Conservation (phyloP, 2,113 vertebrate species). For the Orthonyx spaldingii region DNA sequence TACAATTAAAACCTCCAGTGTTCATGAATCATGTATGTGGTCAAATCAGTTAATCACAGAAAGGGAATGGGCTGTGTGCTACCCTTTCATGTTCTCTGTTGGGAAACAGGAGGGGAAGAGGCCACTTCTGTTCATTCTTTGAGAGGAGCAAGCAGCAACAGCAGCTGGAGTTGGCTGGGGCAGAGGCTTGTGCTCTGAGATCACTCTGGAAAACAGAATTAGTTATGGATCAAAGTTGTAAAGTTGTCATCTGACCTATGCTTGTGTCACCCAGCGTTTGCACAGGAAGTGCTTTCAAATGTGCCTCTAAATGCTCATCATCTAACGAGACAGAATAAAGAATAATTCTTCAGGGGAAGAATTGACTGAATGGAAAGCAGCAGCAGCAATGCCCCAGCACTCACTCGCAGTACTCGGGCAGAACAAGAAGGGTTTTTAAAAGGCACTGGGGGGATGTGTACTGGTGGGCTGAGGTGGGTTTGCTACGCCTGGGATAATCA, state of each 20-base stretch:
- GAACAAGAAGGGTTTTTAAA: not conserved
- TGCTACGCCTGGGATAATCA: not conserved
- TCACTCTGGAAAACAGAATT: constrained; percentile 19
- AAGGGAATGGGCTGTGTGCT: not conserved
- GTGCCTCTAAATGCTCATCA: not conserved
- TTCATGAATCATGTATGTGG: not conserved
- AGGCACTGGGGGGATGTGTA: not conserved
- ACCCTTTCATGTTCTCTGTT: not conserved
- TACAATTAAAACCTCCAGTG: not conserved
- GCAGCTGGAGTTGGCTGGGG: not conserved
- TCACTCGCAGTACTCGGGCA: not conserved
- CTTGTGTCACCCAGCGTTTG: not conserved
- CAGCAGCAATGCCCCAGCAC: not conserved
- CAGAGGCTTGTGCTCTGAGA: not conserved
- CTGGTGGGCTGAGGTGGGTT: not conserved
- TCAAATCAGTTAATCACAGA: not conserved
- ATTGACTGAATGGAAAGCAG: not conserved
- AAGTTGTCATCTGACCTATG: not conserved
- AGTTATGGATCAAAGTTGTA: not conserved
- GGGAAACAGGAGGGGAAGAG: not conserved
- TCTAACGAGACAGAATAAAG: not conserved
- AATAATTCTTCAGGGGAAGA: not conserved
- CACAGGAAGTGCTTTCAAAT: not conserved
- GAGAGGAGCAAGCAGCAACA: not conserved
- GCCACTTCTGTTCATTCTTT: not conserved